Conservation (phyloP, 1,140 invertebrate genomes). For the Seison nebaliae region DNA sequence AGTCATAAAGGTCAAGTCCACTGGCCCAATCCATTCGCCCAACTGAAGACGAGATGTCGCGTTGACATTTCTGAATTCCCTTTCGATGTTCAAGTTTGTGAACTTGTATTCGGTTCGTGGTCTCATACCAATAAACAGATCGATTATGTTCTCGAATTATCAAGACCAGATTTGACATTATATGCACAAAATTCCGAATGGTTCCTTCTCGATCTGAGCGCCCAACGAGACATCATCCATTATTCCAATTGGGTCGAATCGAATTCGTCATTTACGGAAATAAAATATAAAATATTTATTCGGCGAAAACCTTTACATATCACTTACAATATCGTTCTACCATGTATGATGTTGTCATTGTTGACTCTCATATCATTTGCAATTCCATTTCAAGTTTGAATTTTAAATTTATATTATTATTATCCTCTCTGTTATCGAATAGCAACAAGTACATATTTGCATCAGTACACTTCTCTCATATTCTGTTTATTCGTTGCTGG, state of each 20-base stretch:
- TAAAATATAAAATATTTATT: background rate
- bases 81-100: constrained; percentile 10
- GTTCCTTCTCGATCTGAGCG: background rate
- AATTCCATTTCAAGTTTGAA: no score
- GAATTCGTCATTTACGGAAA: background rate
- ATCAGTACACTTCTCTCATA: background rate
- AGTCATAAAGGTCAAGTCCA: background rate
- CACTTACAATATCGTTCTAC: background rate
- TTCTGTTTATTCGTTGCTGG: background rate
- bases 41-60: constrained; percentile 5
- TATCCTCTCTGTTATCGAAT: no score
- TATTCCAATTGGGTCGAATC: background rate
- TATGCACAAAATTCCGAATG: background rate
- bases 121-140: constrained; percentile 11
- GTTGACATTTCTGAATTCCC: constrained; percentile 11
- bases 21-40: background rate
- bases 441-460: background rate
- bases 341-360: background rate
- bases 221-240: background rate
- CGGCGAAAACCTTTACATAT: background rate
- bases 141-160: no score
- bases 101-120: constrained; percentile 12
- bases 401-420: no score
- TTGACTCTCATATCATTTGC: background rate
- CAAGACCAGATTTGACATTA: background rate